Base-by-base conservation (phyloP, 1,140 invertebrate species). In the Nixonia krombeini region DNA sequence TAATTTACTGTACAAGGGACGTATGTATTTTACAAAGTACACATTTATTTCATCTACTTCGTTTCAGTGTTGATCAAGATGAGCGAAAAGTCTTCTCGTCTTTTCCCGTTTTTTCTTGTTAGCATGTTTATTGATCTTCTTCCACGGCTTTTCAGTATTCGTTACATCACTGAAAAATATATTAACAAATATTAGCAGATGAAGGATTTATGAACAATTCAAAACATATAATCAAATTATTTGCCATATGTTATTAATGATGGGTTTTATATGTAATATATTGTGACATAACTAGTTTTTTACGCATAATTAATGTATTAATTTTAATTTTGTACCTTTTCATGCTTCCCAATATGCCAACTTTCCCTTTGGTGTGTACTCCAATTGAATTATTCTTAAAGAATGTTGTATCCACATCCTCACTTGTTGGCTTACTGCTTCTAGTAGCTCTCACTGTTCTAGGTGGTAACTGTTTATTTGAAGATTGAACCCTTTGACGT, bases 91-190 rank as follows among this genome's bases (percentile, higher is more conserved):
- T 77, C 91, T 87, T 73, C 94, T 87, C n/a, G 94, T 76, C 81
- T 97, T 97, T 76, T 97, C 93, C 64, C 90, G 90, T 75, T 95
- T 95, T 42, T 94, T 93, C 72, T 92, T 91, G 75, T 94, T 94
- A 12, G 88, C 86, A 76, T 94, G 92, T 80, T 88, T 92, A 71
- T 92, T 91, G 2, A 89, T 85, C 72, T 89, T 89, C 73, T 95
- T 95, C 93, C 94, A 95, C 3, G 94, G 93, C 83, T 96, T 96
- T 13, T 81, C 80, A 57, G 12, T 50, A 12, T 16, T 12, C 57
- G 66, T 53, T 70, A 57, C 55, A 80, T 74, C 40, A 67, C 63
- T 58, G 82, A 63, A 65, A 80, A 67, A 55, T n/a, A n/a, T n/a
- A n/a, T n/a, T n/a, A n/a, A n/a, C n/a, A n/a, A n/a, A n/a, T n/a